phyloP scores from a whole-genome alignment of 2,113 vertebrate genomes.

The Lutjanus erythropterus region DNA sequence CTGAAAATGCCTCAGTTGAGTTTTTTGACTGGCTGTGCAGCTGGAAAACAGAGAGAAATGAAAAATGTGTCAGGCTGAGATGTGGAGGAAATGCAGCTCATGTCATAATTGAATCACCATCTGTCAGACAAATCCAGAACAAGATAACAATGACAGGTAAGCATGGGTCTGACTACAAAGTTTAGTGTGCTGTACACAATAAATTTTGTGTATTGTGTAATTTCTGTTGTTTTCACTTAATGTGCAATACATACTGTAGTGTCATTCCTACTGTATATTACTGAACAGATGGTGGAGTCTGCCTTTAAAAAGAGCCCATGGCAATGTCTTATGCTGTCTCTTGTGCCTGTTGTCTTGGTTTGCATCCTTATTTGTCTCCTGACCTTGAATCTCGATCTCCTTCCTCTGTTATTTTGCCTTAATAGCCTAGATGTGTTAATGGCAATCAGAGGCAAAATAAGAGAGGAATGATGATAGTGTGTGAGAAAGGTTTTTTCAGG shows the following conservation, averaged over 20 bases:
- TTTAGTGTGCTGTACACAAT: neutral
- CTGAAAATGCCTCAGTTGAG: conserved; percentile 7
- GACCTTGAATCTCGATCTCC: conserved; percentile 35
- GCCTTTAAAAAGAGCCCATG: conserved; percentile 2
- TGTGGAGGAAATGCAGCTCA: conserved; percentile 20
- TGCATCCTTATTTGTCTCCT: conserved; percentile 24
- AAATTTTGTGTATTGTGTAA: neutral
- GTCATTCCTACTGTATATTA: neutral
- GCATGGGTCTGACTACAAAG: neutral
- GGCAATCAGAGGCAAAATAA: conserved; percentile 44
- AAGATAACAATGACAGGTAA: conserved; percentile 29
- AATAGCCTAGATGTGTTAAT: conserved; percentile 36
- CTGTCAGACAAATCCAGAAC: conserved; percentile 18
- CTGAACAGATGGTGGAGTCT: neutral
- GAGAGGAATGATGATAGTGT: neutral
- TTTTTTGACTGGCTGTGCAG: conserved; percentile 6
- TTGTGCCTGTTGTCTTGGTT: conserved; percentile 28
- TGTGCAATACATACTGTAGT: neutral
- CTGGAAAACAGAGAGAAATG: conserved; percentile 6
- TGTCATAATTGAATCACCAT: conserved; percentile 10
- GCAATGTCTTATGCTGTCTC: conserved; percentile 7
- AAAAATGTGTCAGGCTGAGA: conserved; percentile 23
- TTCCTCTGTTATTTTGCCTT: conserved; percentile 17
- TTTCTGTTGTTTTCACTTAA: neutral
- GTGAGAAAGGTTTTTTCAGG: neutral